Base-by-base conservation (phyloP, 2,888 invertebrate genomes). In the Scaptomyza cyrtandrae region DNA sequence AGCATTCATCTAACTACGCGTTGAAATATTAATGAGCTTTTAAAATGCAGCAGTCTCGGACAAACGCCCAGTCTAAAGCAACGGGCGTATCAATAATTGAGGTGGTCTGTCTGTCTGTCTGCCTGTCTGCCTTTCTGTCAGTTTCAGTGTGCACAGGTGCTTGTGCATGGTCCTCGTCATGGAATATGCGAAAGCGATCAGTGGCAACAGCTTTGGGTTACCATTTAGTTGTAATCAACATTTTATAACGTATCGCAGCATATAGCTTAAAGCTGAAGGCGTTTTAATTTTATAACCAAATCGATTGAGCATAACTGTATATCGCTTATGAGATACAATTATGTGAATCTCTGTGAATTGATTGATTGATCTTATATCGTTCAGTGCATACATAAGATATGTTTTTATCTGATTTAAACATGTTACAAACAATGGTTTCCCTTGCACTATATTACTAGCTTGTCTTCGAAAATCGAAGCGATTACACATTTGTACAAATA, bases 21-120 rank as follows among this genome's bases (percentile, higher is more conserved):
- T 63, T 84, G 79, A 86, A 84, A 80, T 82, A 86, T 87, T 88
- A 88, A 88, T 86, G 80, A 86, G 79, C 78, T 82, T 68, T 74
- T 69, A 72, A 71, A 76, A 73, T 70, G 64, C 65, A 75, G 43
- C 62, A 41, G 54, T 43, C 44, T 9, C 58, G 66, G 52, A 52
- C 68, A 49, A 56, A 58, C 60, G 39, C 65, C 74, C 56, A 49
- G 53, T 48, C 45, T 13, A 33, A 24, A 50, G 50, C 33, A 35
- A n/a, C 10, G 35, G 50, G 33, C 35, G 10, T n/a, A 35, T 50
- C 35, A 50, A 50, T 50, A 35, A 50, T 50, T 50, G 50, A 50
- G 37, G 11, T 39, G 59, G 31, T 58, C 48, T 46, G 29, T 58
- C 59, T 46, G 29, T 58, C 59, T 37, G 11, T 13, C 46, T 39